Base-by-base conservation (phyloP, 2,888 invertebrate species). In the Apamea sordens region DNA sequence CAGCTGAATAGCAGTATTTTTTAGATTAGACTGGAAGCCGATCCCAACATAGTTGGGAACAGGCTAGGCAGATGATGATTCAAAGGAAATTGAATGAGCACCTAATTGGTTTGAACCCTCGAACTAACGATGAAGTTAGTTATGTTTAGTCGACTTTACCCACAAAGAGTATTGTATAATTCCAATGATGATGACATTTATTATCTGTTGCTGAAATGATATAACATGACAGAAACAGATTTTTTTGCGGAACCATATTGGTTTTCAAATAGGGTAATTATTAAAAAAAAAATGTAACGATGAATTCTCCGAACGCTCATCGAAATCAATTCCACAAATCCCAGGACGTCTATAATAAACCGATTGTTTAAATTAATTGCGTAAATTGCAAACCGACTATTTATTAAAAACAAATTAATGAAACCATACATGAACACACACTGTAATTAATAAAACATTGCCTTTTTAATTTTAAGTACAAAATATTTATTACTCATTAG, bases 251-350 rank as follows among this genome's bases (percentile, higher is more conserved):
- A 32, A 50, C 0, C 24, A 50, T 13, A 24, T 15, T 32, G 24
- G 15, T 32, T 53, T 24, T 32, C 15, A 15, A 15, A 1, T 1
- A 5, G 5, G 1, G 7, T 24, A 63, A 63, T 50, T 44, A 50
- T 32, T 68, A 56, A 63, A 15, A 61, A 61, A 32, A 69, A 44
- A 53, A 36, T 36, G 0, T 28, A 13, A 32, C 13, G 7, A 61
- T 64, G 18, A 86, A 86, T 70, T 86, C 86, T 73, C 82, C 21
- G 53, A 70, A 76, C 70, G 41, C 36, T 63, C 76, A 82, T 82
- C 41, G 73, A 76, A 82, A 82, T 76, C 61, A 76, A 86, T 82
- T 86, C 1, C 47, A 50, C 13, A 82, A 76, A 86, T 82, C 86
- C 86, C 83, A 56, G 32, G 82, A 44, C 69, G 44, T 73, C 70